Conservation (phyloP, 1,140 invertebrate genomes). For the Formica selysi region DNA sequence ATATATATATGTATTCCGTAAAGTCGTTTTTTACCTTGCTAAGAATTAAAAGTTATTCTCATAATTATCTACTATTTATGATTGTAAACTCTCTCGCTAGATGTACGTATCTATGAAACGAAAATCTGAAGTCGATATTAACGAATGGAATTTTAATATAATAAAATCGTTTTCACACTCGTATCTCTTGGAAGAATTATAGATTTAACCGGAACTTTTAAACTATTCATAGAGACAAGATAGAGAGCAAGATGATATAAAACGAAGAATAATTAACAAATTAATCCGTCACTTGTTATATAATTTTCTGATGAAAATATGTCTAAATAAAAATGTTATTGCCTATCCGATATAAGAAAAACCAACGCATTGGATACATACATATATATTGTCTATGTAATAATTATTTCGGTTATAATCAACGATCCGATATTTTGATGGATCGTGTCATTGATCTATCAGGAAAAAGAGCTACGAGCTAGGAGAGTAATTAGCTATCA, state of each 20-base stretch:
- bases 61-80: slow-evolving; percentile 3
- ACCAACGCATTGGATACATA: not conserved
- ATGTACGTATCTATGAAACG: slow-evolving; percentile 1
- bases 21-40: slow-evolving; percentile 42
- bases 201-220: not conserved
- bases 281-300: not conserved
- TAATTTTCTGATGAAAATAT: slow-evolving; percentile 10
- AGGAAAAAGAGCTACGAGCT: not conserved
- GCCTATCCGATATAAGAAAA: not conserved
- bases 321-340: slow-evolving; percentile 17
- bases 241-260: not conserved
- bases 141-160: slow-evolving; percentile 22
- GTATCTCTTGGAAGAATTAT: not conserved
- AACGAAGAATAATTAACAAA: not conserved
- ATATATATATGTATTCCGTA: slow-evolving; percentile 8
- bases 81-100: slow-evolving; percentile 7
- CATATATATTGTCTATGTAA: slow-evolving; percentile 22
- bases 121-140: slow-evolving; percentile 13
- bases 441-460: not conserved
- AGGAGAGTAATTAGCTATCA: slow-evolving; percentile 1
- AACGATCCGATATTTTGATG: not conserved
- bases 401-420: slow-evolving; percentile 8
- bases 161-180: not conserved
- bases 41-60: slow-evolving; percentile 11
- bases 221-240: not conserved